Base-by-base conservation (phyloP, 2,888 invertebrate genomes). In the Napeogenes inachia region DNA sequence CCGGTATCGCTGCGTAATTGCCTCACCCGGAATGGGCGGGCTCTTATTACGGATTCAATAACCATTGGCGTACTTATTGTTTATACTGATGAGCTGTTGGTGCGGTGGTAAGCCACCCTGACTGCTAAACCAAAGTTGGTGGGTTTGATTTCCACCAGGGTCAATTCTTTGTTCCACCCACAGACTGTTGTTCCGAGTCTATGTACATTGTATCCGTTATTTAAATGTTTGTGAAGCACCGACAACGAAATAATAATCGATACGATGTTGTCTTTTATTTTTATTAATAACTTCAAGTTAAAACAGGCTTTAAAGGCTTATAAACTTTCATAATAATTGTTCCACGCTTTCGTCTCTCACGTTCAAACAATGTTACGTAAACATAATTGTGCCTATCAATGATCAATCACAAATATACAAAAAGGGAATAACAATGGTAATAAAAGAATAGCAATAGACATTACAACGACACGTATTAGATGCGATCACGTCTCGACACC, bases 1-100 rank as follows among this genome's bases (percentile, higher is more conserved):
- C 72, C 76, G 77, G 80, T 79, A 81, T 80, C 82, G 79, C 79
- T 75, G 68, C 76, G 80, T 86, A 85, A 86, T 86, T 85, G 85
- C 80, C 80, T 81, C 70, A 70, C 68, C 71, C 69, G 75, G 76
- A 79, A 71, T 72, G 78, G 75, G 75, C 69, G 74, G 72, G 73
- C 58, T 63, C 67, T 65, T 46, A 72, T 71, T 71, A 73, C 70
- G 64, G 54, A 60, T 57, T 42, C 30, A 56, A 45, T 21, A 35
- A 47, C 12, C 33, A 53, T 59, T 59, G 6, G 13, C 21, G 54
- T 42, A 3, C 6, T 6, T 13, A 53, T 53, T 50, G 8, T 21
- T 30, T 21, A 21, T 21, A 21, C 1, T 21, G 21, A 21, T 21
- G 21, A 21, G 21, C 21, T 21, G 21, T 21, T 21, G 21, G 21